phyloP scores from a whole-genome alignment of 2,113 vertebrate genomes.

The Gopherus evgoodei region DNA sequence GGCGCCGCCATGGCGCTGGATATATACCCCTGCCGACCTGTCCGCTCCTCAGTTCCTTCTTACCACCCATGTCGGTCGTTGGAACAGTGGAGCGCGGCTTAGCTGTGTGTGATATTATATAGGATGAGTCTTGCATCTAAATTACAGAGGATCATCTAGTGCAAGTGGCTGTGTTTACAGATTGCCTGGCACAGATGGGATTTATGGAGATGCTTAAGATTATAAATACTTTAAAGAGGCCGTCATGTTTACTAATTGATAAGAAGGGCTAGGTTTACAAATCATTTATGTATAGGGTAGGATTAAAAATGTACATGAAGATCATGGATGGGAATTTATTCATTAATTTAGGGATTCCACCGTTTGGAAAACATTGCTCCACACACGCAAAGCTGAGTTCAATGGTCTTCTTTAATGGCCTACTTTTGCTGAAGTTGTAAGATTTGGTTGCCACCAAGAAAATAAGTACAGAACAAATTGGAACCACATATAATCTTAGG shows the following conservation, averaged over 20 bases:
- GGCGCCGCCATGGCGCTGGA: no score
- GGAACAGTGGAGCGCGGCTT: no score
- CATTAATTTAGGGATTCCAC: background rate
- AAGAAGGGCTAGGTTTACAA: no score
- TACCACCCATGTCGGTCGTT: no score
- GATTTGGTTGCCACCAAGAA: background rate
- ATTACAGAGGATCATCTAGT: background rate
- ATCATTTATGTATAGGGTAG: background rate
- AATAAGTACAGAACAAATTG: background rate
- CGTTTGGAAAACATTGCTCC: background rate
- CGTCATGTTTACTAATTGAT: no score
- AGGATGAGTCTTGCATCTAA: background rate
- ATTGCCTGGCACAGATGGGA: background rate
- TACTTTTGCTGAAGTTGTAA: background rate
- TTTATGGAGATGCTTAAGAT: no score
- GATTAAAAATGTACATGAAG: background rate
- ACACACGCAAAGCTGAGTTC: background rate
- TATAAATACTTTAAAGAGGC: no score
- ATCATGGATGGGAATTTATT: background rate
- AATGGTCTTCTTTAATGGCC: background rate
- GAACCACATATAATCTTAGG: background rate
- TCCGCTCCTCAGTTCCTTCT: no score
- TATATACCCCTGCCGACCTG: no score
- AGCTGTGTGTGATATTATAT: background rate
- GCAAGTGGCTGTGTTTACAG: background rate